phyloP scores from a whole-genome alignment of 2,113 vertebrate species.

The Fulica atra region DNA sequence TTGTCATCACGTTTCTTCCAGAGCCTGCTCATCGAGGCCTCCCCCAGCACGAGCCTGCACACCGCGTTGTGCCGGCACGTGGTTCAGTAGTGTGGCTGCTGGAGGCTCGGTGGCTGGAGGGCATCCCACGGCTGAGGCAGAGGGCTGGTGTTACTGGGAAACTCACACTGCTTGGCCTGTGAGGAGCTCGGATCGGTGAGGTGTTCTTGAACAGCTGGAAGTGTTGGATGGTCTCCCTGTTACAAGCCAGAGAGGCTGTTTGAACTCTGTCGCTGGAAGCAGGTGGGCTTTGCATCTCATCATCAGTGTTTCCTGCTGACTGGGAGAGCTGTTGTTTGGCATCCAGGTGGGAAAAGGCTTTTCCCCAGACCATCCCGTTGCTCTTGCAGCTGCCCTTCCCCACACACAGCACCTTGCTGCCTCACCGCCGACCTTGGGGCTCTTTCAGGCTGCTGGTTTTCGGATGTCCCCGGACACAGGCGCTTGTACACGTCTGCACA shows the following conservation, averaged over 20 bases:
- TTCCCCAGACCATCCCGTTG: not conserved
- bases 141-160: not conserved
- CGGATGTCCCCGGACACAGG: not conserved
- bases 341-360: not conserved
- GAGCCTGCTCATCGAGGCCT: not conserved
- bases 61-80: rapidly evolving
- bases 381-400: not conserved
- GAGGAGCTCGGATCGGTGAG: not conserved
- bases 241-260: not conserved
- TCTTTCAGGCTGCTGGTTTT: not conserved
- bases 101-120: not conserved
- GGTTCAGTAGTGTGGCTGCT: no score
- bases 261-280: not conserved
- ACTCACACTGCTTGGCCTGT: not conserved
- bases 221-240: not conserved
- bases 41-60: rapidly evolving
- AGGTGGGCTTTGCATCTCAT: rapidly evolving
- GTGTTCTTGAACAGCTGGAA: not conserved
- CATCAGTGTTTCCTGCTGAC: not conserved
- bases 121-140: not conserved
- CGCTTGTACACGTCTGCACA: not conserved
- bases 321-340: not conserved
- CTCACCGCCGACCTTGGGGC: rapidly evolving
- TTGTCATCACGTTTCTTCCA: rapidly evolving
- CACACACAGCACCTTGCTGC: not conserved